Conservation (phyloP, 2,113 vertebrate species). For the Lepus timidus region DNA sequence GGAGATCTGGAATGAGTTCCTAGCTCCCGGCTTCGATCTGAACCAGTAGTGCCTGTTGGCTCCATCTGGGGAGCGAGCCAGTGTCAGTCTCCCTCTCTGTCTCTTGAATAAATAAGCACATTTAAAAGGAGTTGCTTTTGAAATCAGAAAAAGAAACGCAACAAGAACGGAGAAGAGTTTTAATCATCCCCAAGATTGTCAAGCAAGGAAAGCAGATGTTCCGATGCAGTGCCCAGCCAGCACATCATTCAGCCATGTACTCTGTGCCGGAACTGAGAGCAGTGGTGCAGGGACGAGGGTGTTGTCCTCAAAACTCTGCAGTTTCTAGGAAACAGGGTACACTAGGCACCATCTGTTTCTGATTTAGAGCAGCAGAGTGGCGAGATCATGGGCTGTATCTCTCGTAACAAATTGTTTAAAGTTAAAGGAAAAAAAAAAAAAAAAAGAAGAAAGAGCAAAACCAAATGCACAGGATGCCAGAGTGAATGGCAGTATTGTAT, state of each 20-base stretch:
- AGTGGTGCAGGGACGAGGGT: background rate
- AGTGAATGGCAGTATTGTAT: constrained; percentile 50
- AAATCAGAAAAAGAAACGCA: constrained; percentile 40
- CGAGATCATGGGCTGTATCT: constrained; percentile 59
- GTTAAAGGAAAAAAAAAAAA: background rate
- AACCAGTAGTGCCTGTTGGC: no score
- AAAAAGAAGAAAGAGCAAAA: constrained; percentile 32
- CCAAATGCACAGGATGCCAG: constrained; percentile 51
- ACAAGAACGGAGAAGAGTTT: constrained; percentile 37
- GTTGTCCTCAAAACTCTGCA: constrained; percentile 66
- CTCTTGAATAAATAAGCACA: no score
- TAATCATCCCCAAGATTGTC: constrained; percentile 20
- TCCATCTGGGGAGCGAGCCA: no score
- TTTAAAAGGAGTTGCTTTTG: background rate
- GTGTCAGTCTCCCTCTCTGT: no score
- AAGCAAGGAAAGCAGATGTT: constrained; percentile 55
- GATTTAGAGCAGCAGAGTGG: constrained; percentile 63
- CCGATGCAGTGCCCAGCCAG: background rate
- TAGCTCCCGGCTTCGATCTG: no score
- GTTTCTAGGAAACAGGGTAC: constrained; percentile 79
- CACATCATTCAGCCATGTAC: background rate
- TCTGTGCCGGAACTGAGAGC: constrained; percentile 70
- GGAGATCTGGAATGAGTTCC: no score
- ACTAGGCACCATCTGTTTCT: constrained; percentile 78
- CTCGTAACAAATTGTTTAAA: constrained; percentile 76